Evolutionary conservation across 2,888 invertebrate species (phyloP), one percentile per base, ranked within the genome.

Genomic region (Diarsia brunnea): DNA sequence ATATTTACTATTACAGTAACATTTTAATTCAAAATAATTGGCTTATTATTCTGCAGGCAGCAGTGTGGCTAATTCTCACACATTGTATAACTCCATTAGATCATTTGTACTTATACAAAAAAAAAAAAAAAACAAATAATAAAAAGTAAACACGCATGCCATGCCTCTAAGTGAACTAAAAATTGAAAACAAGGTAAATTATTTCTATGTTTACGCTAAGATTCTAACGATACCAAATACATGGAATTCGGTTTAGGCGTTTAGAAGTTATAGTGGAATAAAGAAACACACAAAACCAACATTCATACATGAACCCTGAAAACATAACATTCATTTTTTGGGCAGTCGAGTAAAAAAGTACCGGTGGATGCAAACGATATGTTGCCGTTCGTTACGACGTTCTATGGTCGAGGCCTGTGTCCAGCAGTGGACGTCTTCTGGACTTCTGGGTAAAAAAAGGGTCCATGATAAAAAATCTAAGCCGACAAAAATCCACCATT

Each of bases 401-500:
- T 38, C 38, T 5, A 38, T 38, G 38, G 4, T 5, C 8, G 8
- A 38, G 8, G 38, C 38, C 7, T 38, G 7, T 38, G 8, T 38
- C 38, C 38, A 38, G 1, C 8, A 38, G 38, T 38, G 38, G 38
- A 38, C 38, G 38, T 38, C 7, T 38, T 38, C 38, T 38, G 8
- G 7, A n/a, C n/a, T n/a, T n/a, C 7, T 38, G 38, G 7, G 38
- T 38, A 38, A 58, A 58, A n/a, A 12, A 16, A 14, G 58, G 16
- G 58, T 16, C 3, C 27, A 16, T 24, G 55, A 24, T 16, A 24
- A 7, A 60, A 27, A 63, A n/a, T n/a, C 47, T 90, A 96, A 8
- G 93, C 94, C 4, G 96, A 95, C 24, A 93, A 78, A 74, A 93
- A 94, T 43, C 93, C 95, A 69, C 87, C 91, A 67, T 91, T 92